These are phyloP conservation scores for Chalcis sispes DNA, from an alignment of 2,888 invertebrate genomes.

Conservation along the genomic window DNA sequence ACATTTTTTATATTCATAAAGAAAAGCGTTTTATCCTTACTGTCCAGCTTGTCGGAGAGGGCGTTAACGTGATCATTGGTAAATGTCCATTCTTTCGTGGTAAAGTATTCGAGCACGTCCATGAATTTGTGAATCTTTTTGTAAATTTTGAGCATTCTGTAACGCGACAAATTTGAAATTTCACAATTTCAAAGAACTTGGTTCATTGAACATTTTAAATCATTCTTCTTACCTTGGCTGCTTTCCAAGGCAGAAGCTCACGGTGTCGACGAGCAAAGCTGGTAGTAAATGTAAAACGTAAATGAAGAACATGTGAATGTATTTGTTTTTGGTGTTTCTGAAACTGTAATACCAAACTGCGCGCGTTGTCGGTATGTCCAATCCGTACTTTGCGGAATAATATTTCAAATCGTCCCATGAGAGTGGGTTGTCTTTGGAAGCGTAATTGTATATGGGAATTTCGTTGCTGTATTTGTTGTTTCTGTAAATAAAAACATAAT, in stretches of 20 bases:
- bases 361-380: conserved; percentile 80
- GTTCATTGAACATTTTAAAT: neutral
- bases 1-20: conserved; percentile 85
- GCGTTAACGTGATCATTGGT: conserved; percentile 79
- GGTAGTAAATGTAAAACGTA: conserved; percentile 81
- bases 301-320: conserved; percentile 78
- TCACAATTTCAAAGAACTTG: neutral
- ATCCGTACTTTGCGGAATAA: conserved; percentile 79
- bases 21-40: conserved; percentile 81
- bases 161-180: conserved; percentile 25
- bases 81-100: conserved; percentile 87
- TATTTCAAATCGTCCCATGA: conserved; percentile 85
- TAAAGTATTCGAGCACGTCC: conserved; percentile 87
- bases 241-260: conserved; percentile 79
- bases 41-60: conserved; percentile 80
- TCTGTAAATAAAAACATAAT: conserved; percentile 21
- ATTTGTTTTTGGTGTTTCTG: conserved; percentile 79
- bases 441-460: conserved; percentile 89
- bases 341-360: conserved; percentile 85
- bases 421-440: conserved; percentile 89
- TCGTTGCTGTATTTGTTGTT: conserved; percentile 52
- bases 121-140: conserved; percentile 85
- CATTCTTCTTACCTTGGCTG: conserved; percentile 61
- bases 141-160: conserved; percentile 87
- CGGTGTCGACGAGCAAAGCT: conserved; percentile 80